A percentile compares a stretch with the other conserved stretches of the same genome.
Conservation (phyloP, 2,888 invertebrate genomes). For the Phragmatobia fuliginosa region DNA sequence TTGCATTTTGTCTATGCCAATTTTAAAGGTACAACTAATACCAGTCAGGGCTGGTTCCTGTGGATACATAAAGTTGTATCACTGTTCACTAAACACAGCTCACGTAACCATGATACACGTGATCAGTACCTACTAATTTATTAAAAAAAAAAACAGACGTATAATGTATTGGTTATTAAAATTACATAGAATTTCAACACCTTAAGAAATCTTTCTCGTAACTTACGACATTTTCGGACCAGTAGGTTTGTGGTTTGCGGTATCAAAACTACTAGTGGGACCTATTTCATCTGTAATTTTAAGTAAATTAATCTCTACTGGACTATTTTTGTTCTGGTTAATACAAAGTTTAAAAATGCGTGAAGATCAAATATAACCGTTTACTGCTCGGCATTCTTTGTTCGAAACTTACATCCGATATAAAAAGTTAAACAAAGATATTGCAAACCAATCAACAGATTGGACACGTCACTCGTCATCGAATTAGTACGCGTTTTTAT, state of each 20-base stretch:
- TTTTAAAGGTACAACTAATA: neutral
- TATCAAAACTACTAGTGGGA: neutral
- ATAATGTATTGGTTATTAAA: neutral
- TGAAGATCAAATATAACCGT: conserved; percentile 13
- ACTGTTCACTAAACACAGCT: neutral
- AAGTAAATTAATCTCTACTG: neutral
- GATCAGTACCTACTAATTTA: no score
- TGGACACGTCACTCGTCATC: conserved; percentile 16
- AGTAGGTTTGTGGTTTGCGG: conserved; percentile 7
- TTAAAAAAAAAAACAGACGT: neutral
- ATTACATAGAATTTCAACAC: conserved; percentile 2
- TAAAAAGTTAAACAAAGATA: conserved; percentile 16
- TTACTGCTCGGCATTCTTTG: conserved; percentile 11
- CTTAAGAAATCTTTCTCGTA: conserved; percentile 10
- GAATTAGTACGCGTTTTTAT: conserved; percentile 18
- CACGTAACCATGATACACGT: no score
- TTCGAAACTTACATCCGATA: conserved; percentile 2
- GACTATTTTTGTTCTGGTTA: neutral
- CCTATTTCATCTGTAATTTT: conserved; percentile 1
- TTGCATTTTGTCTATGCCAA: neutral
- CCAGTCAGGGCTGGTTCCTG: neutral
- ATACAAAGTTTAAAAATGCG: neutral
- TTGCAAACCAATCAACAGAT: conserved; percentile 12
- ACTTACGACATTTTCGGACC: conserved; percentile 9
- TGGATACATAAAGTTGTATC: neutral